Base-by-base conservation (phyloP, 2,888 invertebrate genomes). In the Biston stratarius region DNA sequence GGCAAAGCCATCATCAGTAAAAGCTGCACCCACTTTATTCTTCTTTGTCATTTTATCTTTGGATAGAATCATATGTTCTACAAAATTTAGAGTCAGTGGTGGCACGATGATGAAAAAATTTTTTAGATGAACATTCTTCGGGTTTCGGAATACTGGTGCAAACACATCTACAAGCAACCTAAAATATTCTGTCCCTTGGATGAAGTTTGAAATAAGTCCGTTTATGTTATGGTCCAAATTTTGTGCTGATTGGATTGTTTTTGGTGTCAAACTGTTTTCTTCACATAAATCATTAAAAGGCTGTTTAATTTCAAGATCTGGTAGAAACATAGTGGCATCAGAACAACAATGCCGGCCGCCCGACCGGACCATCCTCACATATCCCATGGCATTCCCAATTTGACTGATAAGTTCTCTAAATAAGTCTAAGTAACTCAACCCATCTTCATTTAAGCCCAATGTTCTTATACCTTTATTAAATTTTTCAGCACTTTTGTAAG, bases 1-100 rank as follows among this genome's bases (percentile, higher is more conserved):
- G 6, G 99, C 97, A 92, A 99, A 99, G 12, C 99, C 99, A 89
- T 99, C 99, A 88, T 99, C 99, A 11, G 99, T 99, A 84, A 99
- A 99, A 0, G 98, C 96, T 57, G 98, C 97, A 12, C 97, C 98
- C 12, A 95, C 94, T 91, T 97, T 97, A 83, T 97, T 97, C 84
- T 98, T 98, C 85, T 99, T 99, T 70, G 96, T 97, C 89, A 99
- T 96, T 87, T 97, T 97, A 81, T 99, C 99, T 85, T 99, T 99
- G 72, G 97, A 97, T 53, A 96, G 95, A 71, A 99, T 96, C 77
- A 98, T 97, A 86, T 99, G 97, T 82, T 99, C 99, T 33, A 99
- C 96, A 90, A 97, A 99, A 89, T 99, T 99, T 67, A 99, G 95
- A 0, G 98, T 99, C 78, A 99, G 88, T 0, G 99, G 97, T 34